Base-by-base conservation (phyloP, 2,797 vertebrate genomes). In the Arctocebus calabarensis region DNA sequence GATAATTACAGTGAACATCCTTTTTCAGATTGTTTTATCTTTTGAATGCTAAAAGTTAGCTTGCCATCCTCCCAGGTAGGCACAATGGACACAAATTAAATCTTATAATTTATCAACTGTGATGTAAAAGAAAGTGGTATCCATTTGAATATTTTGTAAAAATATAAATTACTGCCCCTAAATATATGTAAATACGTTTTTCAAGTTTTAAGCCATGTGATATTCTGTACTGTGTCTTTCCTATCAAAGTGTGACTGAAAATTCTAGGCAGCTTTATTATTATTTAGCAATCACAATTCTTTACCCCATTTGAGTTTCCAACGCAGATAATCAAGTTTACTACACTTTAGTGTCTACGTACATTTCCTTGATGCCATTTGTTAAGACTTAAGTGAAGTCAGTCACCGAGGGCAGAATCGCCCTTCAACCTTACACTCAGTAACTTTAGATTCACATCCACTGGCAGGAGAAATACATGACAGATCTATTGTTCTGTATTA, bases 401-500 rank as follows among this genome's bases (percentile, higher is more conserved):
- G 97, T 97, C 25, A 75, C 95, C 97, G 97, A 97, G 97, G 97
- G 96, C 97, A 97, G 97, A 97, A 97, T 96, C 98, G 96, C 97
- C 97, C 98, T 97, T 98, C 98, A 97, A 92, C 97, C 97, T 96
- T 97, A 95, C 93, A 98, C 97, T 98, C 97, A 96, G 97, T 96
- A 98, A 98, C 98, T 98, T 98, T 96, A 98, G 97, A 97, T 98
- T 98, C 98, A 97, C 17, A 97, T 98, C 98, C 98, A 98, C 98
- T 98, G 97, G 97, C 97, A 98, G 97, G 98, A 98, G 98, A 98
- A 98, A 98, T 98, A 98, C 98, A 98, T 98, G 98, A 98, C 98
- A 99, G 98, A 98, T 99, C 98, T 97, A 98, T 99, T 99, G 98
- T 99, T 98, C 98, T 97, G 97, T 97, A 98, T 98, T 98, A 98